phyloP scores from a whole-genome alignment of 2,888 invertebrate species.

The Drosophila birchii region DNA sequence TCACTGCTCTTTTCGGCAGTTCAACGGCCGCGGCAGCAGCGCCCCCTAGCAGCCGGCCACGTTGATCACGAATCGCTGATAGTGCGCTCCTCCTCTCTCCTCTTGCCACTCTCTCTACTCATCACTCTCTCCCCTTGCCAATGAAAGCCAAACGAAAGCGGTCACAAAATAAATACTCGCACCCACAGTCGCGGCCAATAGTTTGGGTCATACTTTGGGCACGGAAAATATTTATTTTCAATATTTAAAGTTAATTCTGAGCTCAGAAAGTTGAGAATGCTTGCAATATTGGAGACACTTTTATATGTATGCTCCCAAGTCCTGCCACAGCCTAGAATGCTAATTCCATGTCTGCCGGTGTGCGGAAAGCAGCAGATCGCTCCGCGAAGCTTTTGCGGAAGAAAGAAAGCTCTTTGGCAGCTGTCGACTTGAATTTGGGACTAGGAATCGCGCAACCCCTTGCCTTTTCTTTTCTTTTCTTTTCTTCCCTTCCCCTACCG shows the following conservation, averaged over 20 bases:
- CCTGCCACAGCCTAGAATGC: neutral
- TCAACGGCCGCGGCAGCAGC: constrained; percentile 68
- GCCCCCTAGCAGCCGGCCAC: constrained; percentile 53
- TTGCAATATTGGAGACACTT: neutral
- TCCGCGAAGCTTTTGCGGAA: constrained; percentile 11
- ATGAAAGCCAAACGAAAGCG: constrained; percentile 16
- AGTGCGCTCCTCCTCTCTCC: constrained; percentile 44
- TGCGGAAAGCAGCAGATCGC: constrained; percentile 7
- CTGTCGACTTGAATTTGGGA: constrained; percentile 19
- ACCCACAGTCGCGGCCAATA: constrained; percentile 4
- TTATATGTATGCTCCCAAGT: neutral
- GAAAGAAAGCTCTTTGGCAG: constrained; percentile 29
- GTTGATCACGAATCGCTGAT: constrained; percentile 71
- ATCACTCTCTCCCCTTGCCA: constrained; percentile 7
- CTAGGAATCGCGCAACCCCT: constrained; percentile 38
- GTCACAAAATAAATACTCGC: constrained; percentile 16
- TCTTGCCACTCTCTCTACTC: neutral
- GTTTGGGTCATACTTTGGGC: neutral
- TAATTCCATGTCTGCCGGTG: neutral
- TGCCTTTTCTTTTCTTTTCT: neutral
- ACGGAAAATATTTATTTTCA: neutral
- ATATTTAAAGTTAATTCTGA: neutral
- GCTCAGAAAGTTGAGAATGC: neutral
- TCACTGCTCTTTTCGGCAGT: constrained; percentile 62
- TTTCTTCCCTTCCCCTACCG: neutral